Evolutionary conservation across 1,140 invertebrate species (phyloP).

Genomic region (Camponotus pennsylvanicus): DNA sequence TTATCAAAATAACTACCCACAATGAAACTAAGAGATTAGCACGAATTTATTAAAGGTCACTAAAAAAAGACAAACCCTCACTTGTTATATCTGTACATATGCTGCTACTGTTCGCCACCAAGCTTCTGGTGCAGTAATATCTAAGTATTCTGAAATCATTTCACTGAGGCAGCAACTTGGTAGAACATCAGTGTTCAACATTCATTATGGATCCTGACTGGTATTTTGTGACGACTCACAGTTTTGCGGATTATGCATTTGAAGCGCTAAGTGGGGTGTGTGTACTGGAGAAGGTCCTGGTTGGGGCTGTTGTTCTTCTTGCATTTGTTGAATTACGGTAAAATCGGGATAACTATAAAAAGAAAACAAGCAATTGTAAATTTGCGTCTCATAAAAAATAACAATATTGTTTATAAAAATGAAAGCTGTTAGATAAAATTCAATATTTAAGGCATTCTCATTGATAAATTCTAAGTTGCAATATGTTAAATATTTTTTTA

Average conservation of each 20-base stretch:
- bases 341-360: conserved; percentile 73
- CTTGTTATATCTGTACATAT: conserved; percentile 80
- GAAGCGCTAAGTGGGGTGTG: conserved; percentile 67
- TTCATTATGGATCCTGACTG: conserved; percentile 85
- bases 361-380: conserved; percentile 19
- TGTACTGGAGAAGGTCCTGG: conserved; percentile 76
- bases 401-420: background rate
- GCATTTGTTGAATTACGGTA: conserved; percentile 62
- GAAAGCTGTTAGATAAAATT: conserved; percentile 15
- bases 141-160: conserved; percentile 74
- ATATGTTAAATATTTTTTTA: background rate
- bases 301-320: conserved; percentile 75
- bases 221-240: conserved; percentile 81
- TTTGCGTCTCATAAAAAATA: background rate
- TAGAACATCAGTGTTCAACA: conserved; percentile 68
- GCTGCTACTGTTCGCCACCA: conserved; percentile 73
- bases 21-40: conserved; percentile 70
- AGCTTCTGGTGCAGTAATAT: conserved; percentile 76
- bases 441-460: background rate
- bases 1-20: conserved; percentile 71
- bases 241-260: conserved; percentile 78
- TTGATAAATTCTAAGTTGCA: conserved; percentile 8
- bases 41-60: conserved; percentile 70
- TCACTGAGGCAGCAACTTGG: conserved; percentile 76
- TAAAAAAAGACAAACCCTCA: conserved; percentile 70